phyloP scores from a whole-genome alignment of 2,888 invertebrate species.

The Slavum lentiscoides region DNA sequence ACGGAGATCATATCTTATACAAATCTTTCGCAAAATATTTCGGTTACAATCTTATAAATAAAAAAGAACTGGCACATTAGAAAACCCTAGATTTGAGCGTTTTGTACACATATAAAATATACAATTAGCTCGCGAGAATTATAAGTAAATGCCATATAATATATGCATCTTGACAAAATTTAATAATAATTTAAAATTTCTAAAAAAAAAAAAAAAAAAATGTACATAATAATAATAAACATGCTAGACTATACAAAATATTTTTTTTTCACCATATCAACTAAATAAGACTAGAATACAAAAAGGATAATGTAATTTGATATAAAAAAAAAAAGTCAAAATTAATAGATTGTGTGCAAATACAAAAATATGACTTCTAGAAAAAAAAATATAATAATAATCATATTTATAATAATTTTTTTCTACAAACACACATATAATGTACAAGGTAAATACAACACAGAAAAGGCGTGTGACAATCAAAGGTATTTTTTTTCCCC shows the following conservation, averaged over 20 bases:
- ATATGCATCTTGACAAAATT: conserved; percentile 5
- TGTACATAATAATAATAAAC: conserved; percentile 39
- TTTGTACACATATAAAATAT: conserved; percentile 24
- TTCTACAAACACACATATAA: conserved; percentile 2
- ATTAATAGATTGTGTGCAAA: conserved; percentile 9
- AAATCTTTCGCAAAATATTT: conserved; percentile 28
- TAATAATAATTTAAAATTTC: conserved; percentile 46
- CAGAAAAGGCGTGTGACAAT: not conserved
- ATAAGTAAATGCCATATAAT: conserved; percentile 26
- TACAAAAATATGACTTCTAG: conserved; percentile 21
- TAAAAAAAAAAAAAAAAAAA: conserved; percentile 28
- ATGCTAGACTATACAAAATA: conserved; percentile 44
- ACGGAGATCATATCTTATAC: conserved; percentile 43
- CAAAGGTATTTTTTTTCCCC: conserved; percentile 6
- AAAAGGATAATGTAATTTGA: conserved; percentile 46
- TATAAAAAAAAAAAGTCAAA: conserved; percentile 41
- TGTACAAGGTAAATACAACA: conserved; percentile 1
- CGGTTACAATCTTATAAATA: conserved; percentile 24
- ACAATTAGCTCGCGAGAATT: conserved; percentile 1
- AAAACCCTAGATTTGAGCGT: conserved; percentile 7
- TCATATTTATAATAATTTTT: conserved; percentile 20
- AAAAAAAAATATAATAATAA: conserved; percentile 7
- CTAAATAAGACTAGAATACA: conserved; percentile 53
- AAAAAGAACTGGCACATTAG: conserved; percentile 35
- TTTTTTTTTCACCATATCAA: conserved; percentile 13